Evolutionary conservation across 2,113 vertebrate genomes (phyloP).

Genomic region (Philantomba maxwellii): DNA sequence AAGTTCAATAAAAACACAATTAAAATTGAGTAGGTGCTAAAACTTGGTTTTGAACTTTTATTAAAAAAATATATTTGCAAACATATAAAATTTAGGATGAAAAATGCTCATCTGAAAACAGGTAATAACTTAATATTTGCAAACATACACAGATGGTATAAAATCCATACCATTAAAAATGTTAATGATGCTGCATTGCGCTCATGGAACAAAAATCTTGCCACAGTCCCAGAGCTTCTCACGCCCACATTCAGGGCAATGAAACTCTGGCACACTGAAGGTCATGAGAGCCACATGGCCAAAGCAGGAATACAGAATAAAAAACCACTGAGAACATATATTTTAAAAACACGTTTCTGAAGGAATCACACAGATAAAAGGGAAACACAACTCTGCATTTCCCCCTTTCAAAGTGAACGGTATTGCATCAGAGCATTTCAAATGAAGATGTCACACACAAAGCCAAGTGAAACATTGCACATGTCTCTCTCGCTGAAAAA

Average conservation of each 20-base stretch:
- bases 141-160: slow-evolving; percentile 83
- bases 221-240: slow-evolving; percentile 53
- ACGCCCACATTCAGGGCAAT: slow-evolving; percentile 28
- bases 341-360: slow-evolving; percentile 54
- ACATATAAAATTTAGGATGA: slow-evolving; percentile 87
- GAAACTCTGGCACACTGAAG: slow-evolving; percentile 9
- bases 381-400: slow-evolving; percentile 66
- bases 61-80: slow-evolving; percentile 89
- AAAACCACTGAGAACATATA: slow-evolving; percentile 64
- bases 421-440: slow-evolving; percentile 80
- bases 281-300: slow-evolving; percentile 16
- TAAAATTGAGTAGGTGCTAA: slow-evolving; percentile 78
- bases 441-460: slow-evolving; percentile 67
- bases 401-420: slow-evolving; percentile 66
- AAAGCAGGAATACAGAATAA: slow-evolving; percentile 66
- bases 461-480: slow-evolving; percentile 77
- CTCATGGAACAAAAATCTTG: slow-evolving; percentile 56
- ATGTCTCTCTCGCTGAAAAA: slow-evolving; percentile 70
- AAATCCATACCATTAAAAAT: slow-evolving; percentile 80
- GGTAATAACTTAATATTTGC: slow-evolving; percentile 86
- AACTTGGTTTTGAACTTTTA: slow-evolving; percentile 85
- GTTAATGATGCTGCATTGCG: slow-evolving; percentile 76
- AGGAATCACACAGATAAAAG: slow-evolving; percentile 73
- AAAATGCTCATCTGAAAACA: slow-evolving; percentile 85
- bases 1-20: slow-evolving; percentile 61